These are phyloP conservation scores for Apteryx mantelli DNA, from an alignment of 2,113 vertebrate genomes.

Conservation along the genomic window DNA sequence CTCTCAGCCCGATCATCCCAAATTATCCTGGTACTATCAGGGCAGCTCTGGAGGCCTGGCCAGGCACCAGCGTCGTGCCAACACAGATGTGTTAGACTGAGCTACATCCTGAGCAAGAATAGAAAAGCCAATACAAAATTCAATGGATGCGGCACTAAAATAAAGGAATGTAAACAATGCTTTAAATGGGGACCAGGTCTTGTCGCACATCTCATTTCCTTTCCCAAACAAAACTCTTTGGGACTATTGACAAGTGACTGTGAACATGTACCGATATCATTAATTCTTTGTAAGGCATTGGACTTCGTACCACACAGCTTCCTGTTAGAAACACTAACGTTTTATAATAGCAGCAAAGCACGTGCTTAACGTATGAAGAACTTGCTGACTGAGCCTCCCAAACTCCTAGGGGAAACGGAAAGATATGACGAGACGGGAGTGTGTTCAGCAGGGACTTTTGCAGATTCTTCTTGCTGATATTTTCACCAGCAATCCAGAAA, in stretches of 20 bases:
- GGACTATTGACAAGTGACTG: not conserved
- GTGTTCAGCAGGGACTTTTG: not conserved
- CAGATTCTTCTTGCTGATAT: not conserved
- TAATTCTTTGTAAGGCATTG: not conserved
- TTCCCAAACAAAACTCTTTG: not conserved
- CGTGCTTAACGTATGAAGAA: accelerated
- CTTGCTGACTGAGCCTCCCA: not conserved
- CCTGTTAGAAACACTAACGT: accelerated
- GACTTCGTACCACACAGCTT: not conserved
- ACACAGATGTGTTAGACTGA: not conserved
- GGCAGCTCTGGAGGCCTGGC: accelerated
- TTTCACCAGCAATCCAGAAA: not conserved
- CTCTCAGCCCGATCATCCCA: not conserved
- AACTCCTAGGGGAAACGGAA: not conserved
- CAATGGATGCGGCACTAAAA: not conserved
- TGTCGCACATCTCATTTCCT: not conserved
- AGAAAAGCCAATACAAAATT: not conserved
- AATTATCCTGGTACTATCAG: not conserved
- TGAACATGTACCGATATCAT: accelerated
- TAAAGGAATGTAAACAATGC: not conserved
- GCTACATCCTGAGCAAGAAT: accelerated
- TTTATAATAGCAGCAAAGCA: not conserved
- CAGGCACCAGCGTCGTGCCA: accelerated
- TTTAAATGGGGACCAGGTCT: not conserved
- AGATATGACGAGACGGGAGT: accelerated